Base-by-base conservation (phyloP, 2,113 vertebrate genomes). In the Calypte anna region DNA sequence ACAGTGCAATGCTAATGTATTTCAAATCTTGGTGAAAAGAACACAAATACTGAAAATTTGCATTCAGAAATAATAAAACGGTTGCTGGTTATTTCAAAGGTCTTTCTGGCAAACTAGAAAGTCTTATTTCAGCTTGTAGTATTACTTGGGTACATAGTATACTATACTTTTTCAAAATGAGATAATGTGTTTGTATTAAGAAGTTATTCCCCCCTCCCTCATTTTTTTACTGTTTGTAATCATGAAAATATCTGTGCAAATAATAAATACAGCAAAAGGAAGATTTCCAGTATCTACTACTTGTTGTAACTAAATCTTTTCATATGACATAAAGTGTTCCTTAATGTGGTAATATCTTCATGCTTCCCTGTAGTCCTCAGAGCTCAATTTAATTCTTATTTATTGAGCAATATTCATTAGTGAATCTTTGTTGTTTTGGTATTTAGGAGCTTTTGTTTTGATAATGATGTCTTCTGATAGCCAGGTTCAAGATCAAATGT, bases 361-460 rank as follows among this genome's bases (percentile, higher is more conserved):
- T 59, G 8, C 33, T 67, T 68, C 46, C 22, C 16, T 67, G 14
- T 18, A 50, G 51, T 74, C 40, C 43, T 70, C 48, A 62, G n/a
- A 81, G 38, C 23, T 88, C 40, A 20, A 4, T 28, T 85, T 50
- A 36, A 22, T 83, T 94, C 43, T 64, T 74, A 40, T 3, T 62
- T 80, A 58, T 36, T 31, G 48, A 70, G 17, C 40, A 51, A 3
- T 74, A 19, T 11, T 33, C 6, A 0, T 54, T 67, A 69, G 30
- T n/a, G 21, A 77, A 27, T 64, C 19, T 83, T 54, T 43, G 22
- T 70, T 90, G 57, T 27, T 88, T 74, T 74, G 31, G 13, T 80
- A 31, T 51, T 36, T 44, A 8, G 33, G 64, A 58, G 9, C 30
- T 86, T 93, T 89, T 91, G 43, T 83, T 93, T 88, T 86, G 51